These are phyloP conservation scores for Nesidiocoris tenuis DNA, from an alignment of 2,888 invertebrate species.

Conservation along the genomic window DNA sequence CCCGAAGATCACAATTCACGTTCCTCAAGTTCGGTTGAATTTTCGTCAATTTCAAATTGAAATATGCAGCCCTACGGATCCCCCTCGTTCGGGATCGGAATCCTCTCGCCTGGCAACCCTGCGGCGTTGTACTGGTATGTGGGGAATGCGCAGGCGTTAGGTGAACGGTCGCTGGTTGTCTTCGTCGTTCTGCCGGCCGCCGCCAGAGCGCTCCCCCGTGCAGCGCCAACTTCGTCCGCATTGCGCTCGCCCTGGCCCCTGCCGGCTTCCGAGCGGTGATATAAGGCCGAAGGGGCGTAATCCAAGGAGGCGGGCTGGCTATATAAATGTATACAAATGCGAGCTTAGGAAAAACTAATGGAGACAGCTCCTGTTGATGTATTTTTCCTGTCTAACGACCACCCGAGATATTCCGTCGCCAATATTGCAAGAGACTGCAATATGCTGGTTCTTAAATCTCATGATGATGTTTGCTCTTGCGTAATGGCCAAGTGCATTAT, in stretches of 20 bases:
- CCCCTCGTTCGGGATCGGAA: not conserved
- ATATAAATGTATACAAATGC: not conserved
- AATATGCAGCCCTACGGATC: too few relatives aligned
- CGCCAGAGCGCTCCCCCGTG: slow-evolving; percentile 34
- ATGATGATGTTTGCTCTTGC: too few relatives aligned
- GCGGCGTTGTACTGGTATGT: not conserved
- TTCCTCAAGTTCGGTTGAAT: too few relatives aligned
- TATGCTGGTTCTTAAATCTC: too few relatives aligned
- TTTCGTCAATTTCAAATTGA: too few relatives aligned
- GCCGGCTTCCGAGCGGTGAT: not conserved
- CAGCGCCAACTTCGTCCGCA: slow-evolving; percentile 35
- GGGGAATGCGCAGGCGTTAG: not conserved
- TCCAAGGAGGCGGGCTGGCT: not conserved
- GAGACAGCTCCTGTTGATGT: not conserved
- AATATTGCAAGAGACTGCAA: too few relatives aligned
- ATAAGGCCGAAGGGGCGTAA: not conserved
- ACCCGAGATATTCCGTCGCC: not conserved
- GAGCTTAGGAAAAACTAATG: not conserved
- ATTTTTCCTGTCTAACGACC: not conserved
- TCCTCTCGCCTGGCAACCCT: not conserved
- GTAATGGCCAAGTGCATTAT: too few relatives aligned
- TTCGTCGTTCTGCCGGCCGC: not conserved
- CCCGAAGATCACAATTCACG: too few relatives aligned
- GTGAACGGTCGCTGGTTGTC: not conserved
- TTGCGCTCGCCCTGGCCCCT: slow-evolving; percentile 25